Percentiles rank a stretch among this genome's conserved stretches.
Evolutionary conservation across 2,888 invertebrate species (phyloP).

Genomic region (Stegophylla sp.): DNA sequence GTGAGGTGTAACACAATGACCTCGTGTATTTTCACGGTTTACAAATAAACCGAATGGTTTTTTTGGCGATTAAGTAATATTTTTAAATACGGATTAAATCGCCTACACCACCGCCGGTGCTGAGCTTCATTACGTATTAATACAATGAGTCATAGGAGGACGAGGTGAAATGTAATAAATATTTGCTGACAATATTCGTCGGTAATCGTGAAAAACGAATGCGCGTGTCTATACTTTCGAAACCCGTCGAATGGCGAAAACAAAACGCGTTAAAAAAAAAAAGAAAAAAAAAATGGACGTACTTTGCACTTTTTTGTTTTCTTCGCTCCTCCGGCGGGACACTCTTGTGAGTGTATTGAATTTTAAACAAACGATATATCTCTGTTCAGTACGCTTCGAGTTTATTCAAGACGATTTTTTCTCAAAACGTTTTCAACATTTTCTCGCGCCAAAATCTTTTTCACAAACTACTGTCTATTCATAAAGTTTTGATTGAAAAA

Average conservation of each 20-base stretch:
- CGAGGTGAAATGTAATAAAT: not conserved
- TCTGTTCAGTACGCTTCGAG: no score
- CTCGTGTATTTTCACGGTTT: slow-evolving; percentile 14
- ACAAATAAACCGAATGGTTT: slow-evolving; percentile 25
- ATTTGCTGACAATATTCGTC: not conserved
- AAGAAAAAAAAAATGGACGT: no score
- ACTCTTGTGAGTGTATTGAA: no score
- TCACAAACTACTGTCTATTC: no score
- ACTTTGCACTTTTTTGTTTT: no score
- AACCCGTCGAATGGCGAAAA: not conserved
- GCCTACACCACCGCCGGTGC: not conserved
- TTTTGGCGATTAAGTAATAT: slow-evolving; percentile 1
- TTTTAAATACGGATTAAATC: not conserved
- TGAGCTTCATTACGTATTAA: not conserved
- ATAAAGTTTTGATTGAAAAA: no score
- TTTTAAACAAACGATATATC: no score
- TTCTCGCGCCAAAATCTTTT: no score
- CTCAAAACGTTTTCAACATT: no score
- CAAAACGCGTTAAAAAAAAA: not conserved
- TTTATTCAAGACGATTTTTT: no score
- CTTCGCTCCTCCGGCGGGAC: no score
- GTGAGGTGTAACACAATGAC: slow-evolving; percentile 32
- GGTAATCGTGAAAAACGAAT: slow-evolving; percentile 3
- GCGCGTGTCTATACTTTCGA: not conserved
- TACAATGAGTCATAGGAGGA: not conserved